Percentiles rank a stretch among this genome's conserved stretches.
These are phyloP conservation scores for Lepidurus arcticus DNA, from an alignment of 1,140 invertebrate species.

Conservation along the genomic window DNA sequence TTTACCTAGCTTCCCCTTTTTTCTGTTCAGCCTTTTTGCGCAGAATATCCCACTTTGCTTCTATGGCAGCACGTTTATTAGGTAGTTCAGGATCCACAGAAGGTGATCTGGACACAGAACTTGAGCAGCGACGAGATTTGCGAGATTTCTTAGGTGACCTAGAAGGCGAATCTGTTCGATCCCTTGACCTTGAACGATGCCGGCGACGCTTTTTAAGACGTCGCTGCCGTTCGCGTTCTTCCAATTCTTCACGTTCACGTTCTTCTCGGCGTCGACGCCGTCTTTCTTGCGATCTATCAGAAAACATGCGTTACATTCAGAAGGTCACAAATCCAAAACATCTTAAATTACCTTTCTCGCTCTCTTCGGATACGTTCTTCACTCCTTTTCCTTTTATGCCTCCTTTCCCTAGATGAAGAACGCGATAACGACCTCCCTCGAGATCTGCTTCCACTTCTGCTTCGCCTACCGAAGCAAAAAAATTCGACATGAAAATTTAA, in stretches of 20 bases:
- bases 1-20: not conserved
- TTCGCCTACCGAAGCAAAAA: not conserved
- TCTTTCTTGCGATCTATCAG: conserved; percentile 22
- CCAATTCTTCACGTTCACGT: not conserved
- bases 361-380: conserved; percentile 24
- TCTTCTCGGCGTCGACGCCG: conserved; percentile 20
- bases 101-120: not conserved
- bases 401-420: conserved; percentile 11
- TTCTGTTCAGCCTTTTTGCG: not conserved
- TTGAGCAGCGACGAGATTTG: not conserved
- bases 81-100: conserved; percentile 8
- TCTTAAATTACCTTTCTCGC: conserved; percentile 5
- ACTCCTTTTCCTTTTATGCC: not conserved
- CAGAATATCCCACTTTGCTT: conserved; percentile 13
- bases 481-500: not conserved
- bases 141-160: not conserved
- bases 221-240: not conserved
- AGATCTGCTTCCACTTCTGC: not conserved
- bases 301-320: not conserved
- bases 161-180: conserved; percentile 2
- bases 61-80: conserved; percentile 20
- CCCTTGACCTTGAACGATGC: conserved; percentile 7
- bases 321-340: not conserved
- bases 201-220: conserved; percentile 22
- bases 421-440: not conserved